These are phyloP conservation scores for Pollenia labialis DNA, from an alignment of 2,888 invertebrate species.

Conservation along the genomic window DNA sequence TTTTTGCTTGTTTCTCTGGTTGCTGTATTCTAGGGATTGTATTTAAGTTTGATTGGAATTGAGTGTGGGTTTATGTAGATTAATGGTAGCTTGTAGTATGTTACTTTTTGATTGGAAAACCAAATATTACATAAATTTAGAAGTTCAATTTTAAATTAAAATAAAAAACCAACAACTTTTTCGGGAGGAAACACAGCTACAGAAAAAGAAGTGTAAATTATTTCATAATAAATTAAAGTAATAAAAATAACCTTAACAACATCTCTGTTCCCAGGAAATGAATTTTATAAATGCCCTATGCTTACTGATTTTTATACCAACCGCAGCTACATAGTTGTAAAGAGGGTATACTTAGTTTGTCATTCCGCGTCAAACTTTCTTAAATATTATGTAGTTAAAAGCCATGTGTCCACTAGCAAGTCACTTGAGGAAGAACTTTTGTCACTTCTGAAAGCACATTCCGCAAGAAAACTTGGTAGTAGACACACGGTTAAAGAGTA, in stretches of 20 bases:
- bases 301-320: too few relatives aligned
- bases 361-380: too few relatives aligned
- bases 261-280: too few relatives aligned
- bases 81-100: constrained; percentile 3
- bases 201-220: background rate
- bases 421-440: too few relatives aligned
- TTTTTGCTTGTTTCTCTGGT: background rate
- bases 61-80: constrained; percentile 32
- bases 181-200: background rate
- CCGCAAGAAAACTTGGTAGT: too few relatives aligned
- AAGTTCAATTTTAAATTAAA: constrained; percentile 44
- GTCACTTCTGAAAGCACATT: too few relatives aligned
- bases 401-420: too few relatives aligned
- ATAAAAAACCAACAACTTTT: background rate
- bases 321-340: too few relatives aligned
- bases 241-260: background rate
- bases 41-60: background rate
- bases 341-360: too few relatives aligned
- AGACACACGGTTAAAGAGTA: too few relatives aligned
- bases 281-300: too few relatives aligned
- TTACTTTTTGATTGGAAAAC: constrained; percentile 24
- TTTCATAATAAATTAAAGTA: constrained; percentile 15
- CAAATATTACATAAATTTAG: constrained; percentile 62
- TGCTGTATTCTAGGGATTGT: background rate
- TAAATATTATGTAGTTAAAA: too few relatives aligned